These are phyloP conservation scores for Drosophila histrio DNA, from an alignment of 2,888 invertebrate genomes.

Conservation along the genomic window DNA sequence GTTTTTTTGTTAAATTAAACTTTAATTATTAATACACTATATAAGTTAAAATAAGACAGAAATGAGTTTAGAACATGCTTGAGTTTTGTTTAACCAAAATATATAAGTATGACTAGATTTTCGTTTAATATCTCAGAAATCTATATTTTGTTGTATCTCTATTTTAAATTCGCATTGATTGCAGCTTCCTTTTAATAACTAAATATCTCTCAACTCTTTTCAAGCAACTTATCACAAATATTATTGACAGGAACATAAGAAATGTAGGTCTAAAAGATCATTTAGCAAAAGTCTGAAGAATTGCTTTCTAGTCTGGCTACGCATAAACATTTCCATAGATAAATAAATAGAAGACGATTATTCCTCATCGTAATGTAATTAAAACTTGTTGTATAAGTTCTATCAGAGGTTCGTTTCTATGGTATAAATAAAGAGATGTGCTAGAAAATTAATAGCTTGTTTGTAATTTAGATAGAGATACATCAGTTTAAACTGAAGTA, in stretches of 20 bases:
- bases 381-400: neutral
- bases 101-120: too few relatives aligned
- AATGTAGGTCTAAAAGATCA: neutral
- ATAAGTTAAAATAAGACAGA: too few relatives aligned
- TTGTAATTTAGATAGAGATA: neutral
- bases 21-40: too few relatives aligned
- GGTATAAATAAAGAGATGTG: neutral
- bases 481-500: too few relatives aligned
- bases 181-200: too few relatives aligned
- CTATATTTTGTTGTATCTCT: neutral
- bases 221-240: neutral
- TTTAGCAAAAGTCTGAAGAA: neutral
- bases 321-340: neutral
- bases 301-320: neutral
- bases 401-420: neutral
- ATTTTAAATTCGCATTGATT: too few relatives aligned
- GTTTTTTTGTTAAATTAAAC: too few relatives aligned
- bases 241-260: neutral
- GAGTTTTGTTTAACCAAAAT: too few relatives aligned
- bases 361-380: neutral
- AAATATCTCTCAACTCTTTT: neutral
- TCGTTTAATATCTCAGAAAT: too few relatives aligned
- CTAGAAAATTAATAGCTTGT: neutral
- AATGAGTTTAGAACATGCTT: too few relatives aligned
- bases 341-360: neutral